Conservation (phyloP, 2,113 vertebrate genomes). For the Gymnocephalus cernua region DNA sequence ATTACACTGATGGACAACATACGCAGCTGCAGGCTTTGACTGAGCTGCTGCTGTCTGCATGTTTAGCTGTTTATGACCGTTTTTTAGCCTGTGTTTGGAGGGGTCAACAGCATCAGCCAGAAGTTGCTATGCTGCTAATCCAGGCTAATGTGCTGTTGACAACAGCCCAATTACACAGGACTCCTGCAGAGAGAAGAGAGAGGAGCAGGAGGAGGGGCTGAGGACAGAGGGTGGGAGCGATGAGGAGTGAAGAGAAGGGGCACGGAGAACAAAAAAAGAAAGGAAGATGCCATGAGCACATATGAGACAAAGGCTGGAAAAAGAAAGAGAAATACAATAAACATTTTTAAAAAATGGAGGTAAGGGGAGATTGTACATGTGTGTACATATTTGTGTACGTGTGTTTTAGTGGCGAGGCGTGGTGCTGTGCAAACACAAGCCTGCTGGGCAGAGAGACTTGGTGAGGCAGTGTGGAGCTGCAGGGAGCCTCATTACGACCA, state of each 20-base stretch:
- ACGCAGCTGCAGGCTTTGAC: constrained; percentile 25
- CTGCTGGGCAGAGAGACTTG: constrained; percentile 68
- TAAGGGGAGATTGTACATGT: constrained; percentile 1
- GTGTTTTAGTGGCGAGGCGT: constrained; percentile 43
- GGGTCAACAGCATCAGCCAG: constrained; percentile 67
- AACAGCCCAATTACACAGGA: constrained; percentile 82
- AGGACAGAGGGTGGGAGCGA: constrained; percentile 14
- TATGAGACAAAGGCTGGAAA: background rate
- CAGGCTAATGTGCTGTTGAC: constrained; percentile 84
- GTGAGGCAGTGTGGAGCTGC: constrained; percentile 76
- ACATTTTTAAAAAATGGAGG: constrained; percentile 13
- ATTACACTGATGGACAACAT: constrained; percentile 15
- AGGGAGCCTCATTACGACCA: constrained; percentile 86
- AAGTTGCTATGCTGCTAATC: constrained; percentile 78
- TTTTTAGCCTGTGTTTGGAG: constrained; percentile 52
- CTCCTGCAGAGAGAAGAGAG: constrained; percentile 72
- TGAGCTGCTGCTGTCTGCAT: constrained; percentile 9
- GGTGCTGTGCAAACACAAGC: constrained; percentile 63
- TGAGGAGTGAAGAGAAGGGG: constrained; percentile 1
- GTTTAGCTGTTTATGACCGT: constrained; percentile 56
- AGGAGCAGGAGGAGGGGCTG: constrained; percentile 34
- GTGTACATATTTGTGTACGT: constrained; percentile 27
- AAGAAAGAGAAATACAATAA: constrained; percentile 31
- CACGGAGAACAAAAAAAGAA: constrained; percentile 1
- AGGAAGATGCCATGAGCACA: constrained; percentile 2